Evolutionary conservation across 2,888 invertebrate genomes (phyloP).

Genomic region (Caenorhabditis sp.): DNA sequence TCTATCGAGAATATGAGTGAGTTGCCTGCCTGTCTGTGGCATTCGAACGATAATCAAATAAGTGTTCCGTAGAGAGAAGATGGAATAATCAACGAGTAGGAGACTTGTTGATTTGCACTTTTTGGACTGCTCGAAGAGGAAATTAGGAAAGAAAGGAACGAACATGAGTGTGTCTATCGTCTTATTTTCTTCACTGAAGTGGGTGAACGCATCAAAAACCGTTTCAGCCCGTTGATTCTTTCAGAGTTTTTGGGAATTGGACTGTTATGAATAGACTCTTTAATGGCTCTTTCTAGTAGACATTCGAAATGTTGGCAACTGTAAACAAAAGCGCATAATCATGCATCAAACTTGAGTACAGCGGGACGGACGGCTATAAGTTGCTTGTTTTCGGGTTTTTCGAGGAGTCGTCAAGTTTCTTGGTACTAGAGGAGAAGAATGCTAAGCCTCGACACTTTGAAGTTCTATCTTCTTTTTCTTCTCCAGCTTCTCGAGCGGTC

Average conservation of each 20-base stretch:
- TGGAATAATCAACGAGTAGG: not conserved
- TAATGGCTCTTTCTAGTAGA: no score
- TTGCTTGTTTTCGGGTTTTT: not conserved
- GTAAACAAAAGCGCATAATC: not conserved
- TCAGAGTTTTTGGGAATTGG: no score
- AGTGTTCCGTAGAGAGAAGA: not conserved
- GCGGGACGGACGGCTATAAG: not conserved
- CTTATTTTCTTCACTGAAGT: not conserved
- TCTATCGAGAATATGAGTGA: no score
- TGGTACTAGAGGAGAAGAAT: no score
- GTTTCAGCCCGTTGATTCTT: no score
- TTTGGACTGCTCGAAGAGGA: no score
- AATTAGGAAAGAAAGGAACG: not conserved
- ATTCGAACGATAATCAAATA: not conserved
- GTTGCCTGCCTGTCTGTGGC: not conserved
- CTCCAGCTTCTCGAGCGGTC: no score
- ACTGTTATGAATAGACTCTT: no score
- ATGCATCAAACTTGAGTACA: not conserved
- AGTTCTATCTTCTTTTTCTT: no score
- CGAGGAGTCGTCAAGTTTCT: no score
- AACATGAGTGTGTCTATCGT: not conserved
- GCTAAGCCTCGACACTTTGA: no score
- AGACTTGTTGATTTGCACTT: conserved; percentile 9
- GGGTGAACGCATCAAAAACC: conserved; percentile 4
- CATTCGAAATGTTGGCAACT: not conserved